Base-by-base conservation (phyloP, 2,797 vertebrate species). In the Lagocephalus sceleratus region DNA sequence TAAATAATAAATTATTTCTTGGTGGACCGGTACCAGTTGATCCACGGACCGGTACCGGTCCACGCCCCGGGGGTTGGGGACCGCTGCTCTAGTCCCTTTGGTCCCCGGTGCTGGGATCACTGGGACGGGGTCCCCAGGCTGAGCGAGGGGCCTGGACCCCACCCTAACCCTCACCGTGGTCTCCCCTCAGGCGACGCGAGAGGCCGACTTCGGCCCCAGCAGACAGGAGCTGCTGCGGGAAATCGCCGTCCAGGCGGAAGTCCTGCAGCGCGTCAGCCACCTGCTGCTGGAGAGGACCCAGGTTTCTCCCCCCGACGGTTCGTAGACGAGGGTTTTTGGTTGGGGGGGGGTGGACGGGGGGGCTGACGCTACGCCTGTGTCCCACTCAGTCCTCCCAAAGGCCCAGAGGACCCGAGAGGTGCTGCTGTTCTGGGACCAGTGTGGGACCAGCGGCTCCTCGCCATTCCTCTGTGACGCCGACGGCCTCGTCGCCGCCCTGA, bases 351-450 rank as follows among this genome's bases (percentile, higher is more conserved):
- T 25, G 25, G 25, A 7, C 1, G 25, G 8, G 26, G 26, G 4
- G 11, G 11, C 8, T 10, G 26, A 7, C 3, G 26, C 26, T n/a
- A n/a, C 8, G 7, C 2, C 6, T 32, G n/a, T 19, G 41, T 20
- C 32, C 5, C 12, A n/a, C n/a, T 15, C 85, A 98, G 96, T 96
- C 65, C 66, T 95, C 10, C 92, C 91, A 0, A 90, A 91, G 79
- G 74, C 76, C 45, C 88, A 92, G 21, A 89, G 87, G 62, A 88
- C 84, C 51, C 92, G 89, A 73, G 90, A 88, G 0, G 57, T 94
- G 39, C 75, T 94, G 85, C 64, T 81, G 57, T 90, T 97, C 61
- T 99, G 97, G 97, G 87, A 85, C 0, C 92, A 92, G 3, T 94
- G 95, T 1, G 55, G 66, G 42, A 57, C 5, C 0, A 74, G 80